Conservation (phyloP, 2,113 vertebrate species). For the Lagenorhynchus albirostris region DNA sequence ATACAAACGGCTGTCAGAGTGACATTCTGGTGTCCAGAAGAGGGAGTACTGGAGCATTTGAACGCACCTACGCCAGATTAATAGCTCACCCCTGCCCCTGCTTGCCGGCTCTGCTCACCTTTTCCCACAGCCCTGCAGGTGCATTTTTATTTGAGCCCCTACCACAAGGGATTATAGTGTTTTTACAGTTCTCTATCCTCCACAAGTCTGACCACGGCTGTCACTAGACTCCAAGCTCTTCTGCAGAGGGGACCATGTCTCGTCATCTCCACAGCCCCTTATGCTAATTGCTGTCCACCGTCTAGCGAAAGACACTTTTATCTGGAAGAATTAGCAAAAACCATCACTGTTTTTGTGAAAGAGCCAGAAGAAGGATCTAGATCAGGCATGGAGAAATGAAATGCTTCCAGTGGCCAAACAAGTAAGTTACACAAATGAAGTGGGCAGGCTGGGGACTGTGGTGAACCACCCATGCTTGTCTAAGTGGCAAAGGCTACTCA, state of each 20-base stretch:
- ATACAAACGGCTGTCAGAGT: background rate
- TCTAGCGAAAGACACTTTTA: background rate
- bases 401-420: background rate
- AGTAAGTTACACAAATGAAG: background rate
- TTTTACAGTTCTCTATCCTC: background rate
- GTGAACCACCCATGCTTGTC: background rate
- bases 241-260: background rate
- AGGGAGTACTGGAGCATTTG: background rate
- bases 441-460: background rate
- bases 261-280: background rate
- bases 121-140: background rate
- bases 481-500: background rate
- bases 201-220: too few relatives aligned
- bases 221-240: background rate
- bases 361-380: background rate
- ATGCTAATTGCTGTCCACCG: background rate
- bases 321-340: background rate
- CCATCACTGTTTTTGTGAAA: background rate
- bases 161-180: too few relatives aligned
- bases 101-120: background rate
- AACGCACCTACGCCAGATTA: background rate
- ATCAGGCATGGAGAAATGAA: background rate
- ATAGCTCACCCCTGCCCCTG: fast-evolving
- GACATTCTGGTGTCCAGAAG: fast-evolving
- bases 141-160: too few relatives aligned